Evolutionary conservation across 2,113 vertebrate genomes (phyloP), one percentile per base, ranked within the genome.

Genomic region (Gymnocephalus cernua): DNA sequence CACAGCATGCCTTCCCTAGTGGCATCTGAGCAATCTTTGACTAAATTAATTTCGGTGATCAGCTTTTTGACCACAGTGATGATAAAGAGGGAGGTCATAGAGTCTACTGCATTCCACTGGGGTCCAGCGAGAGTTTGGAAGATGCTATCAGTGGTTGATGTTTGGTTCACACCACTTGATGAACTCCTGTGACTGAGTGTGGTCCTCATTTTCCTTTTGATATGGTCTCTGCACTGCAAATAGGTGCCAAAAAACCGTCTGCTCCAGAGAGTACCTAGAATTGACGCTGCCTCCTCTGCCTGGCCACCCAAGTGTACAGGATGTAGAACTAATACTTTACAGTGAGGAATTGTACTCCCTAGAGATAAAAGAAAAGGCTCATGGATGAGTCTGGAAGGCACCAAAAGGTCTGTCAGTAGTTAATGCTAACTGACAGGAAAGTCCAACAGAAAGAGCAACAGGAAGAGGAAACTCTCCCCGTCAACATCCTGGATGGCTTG

Each of bases 401-500:
- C 89, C 89, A 91, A 92, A 85, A 85, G 91, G 81, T 84, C 87
- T 90, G 87, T 87, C 89, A 82, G 72, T 80, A 84, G 88, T 87
- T 86, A 92, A 90, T 77, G 84, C 73, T 79, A 91, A 92, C 87
- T 91, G 85, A 92, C 88, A 92, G 92, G 93, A 93, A 92, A 83
- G 89, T 90, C 92, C 89, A 91, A 86, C 83, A 89, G 90, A 63
- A 84, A 83, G 85, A 94, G 90, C 90, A 93, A 93, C 93, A 94
- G 94, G 93, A 95, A 93, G 80, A 91, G 93, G 94, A 94, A 94
- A 84, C 85, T 48, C 84, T 82, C 93, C 89, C 87, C 72, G 85
- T 84, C 85, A 81, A 85, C 92, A 94, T 94, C 93, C 93, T 94
- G 93, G 85, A 91, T 88, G 89, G 81, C 73, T 77, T 45, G 75